phyloP scores from a whole-genome alignment of 2,797 vertebrate genomes.

The Hozukius guyotensis region DNA sequence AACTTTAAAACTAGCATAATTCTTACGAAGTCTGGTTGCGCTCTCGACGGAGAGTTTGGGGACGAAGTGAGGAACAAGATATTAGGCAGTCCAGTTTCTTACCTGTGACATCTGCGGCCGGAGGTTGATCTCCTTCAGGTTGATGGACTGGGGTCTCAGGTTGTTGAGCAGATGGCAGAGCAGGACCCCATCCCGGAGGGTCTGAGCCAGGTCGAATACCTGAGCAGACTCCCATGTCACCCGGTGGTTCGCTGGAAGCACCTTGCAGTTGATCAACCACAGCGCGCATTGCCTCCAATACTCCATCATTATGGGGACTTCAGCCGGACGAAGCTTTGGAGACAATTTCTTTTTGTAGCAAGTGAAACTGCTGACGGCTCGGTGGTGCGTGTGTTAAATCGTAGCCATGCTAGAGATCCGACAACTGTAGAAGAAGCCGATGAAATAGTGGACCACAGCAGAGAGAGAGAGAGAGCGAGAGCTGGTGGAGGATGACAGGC shows the following conservation, averaged over 20 bases:
- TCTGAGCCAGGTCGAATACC: conserved; percentile 96
- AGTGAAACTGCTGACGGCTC: conserved; percentile 19
- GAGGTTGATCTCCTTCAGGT: conserved; percentile 97
- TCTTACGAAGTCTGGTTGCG: conserved; percentile 21
- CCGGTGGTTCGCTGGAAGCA: conserved; percentile 93
- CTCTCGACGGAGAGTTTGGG: conserved; percentile 2
- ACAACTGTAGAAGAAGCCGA: neutral
- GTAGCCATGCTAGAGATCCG: conserved; percentile 53
- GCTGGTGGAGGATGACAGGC: conserved; percentile 51
- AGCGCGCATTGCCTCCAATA: conserved; percentile 94
- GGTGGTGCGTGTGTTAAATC: conserved; percentile 5
- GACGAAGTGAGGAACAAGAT: neutral
- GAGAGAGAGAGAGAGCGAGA: neutral
- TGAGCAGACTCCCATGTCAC: conserved; percentile 96
- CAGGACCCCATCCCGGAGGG: conserved; percentile 94
- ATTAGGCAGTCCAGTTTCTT: conserved; percentile 36
- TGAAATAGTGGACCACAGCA: neutral
- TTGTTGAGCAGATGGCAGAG: conserved; percentile 98
- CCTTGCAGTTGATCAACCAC: conserved; percentile 95
- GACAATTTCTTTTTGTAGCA: neutral
- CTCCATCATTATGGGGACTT: conserved; percentile 86
- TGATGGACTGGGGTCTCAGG: conserved; percentile 89
- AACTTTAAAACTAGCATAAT: neutral
- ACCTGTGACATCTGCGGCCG: conserved; percentile 98
- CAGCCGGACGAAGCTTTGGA: neutral